Percentiles rank a stretch among this genome's conserved stretches.
Conservation (phyloP, 2,888 invertebrate genomes). For the Parasteatoda lunata region DNA sequence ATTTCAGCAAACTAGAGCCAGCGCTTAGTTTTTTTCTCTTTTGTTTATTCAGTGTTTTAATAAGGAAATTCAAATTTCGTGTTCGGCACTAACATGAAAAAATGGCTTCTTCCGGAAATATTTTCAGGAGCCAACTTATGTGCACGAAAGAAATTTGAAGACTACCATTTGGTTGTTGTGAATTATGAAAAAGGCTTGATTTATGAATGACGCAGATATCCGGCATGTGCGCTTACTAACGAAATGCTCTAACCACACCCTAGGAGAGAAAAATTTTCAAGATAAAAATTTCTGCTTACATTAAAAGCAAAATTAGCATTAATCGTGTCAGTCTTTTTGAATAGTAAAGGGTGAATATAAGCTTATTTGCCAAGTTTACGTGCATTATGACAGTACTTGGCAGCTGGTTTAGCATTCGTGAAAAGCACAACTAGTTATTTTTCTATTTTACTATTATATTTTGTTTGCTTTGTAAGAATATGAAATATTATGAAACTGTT, state of each 20-base stretch:
- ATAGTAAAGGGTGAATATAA: too few relatives aligned
- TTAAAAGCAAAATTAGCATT: too few relatives aligned
- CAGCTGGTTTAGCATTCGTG: too few relatives aligned
- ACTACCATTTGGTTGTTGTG: background rate
- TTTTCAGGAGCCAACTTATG: background rate
- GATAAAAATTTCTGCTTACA: too few relatives aligned
- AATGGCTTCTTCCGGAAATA: slow-evolving; percentile 9
- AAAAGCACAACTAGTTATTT: too few relatives aligned
- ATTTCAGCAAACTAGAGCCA: background rate
- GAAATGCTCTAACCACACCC: slow-evolving; percentile 5
- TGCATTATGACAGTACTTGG: too few relatives aligned
- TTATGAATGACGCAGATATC: slow-evolving; percentile 11
- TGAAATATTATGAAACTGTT: too few relatives aligned
- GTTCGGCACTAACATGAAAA: background rate
- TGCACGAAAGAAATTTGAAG: slow-evolving; percentile 1
- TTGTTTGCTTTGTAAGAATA: too few relatives aligned
- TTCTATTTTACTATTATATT: too few relatives aligned
- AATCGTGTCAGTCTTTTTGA: too few relatives aligned
- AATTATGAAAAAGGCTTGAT: slow-evolving; percentile 17
- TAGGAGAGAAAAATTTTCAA: too few relatives aligned
- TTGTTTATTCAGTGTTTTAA: slow-evolving; percentile 16
- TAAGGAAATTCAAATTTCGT: slow-evolving; percentile 9
- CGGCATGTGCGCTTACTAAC: background rate
- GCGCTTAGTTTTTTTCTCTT: background rate
- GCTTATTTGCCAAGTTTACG: too few relatives aligned